A percentile compares a stretch with the other conserved stretches of the same genome.
phyloP scores from a whole-genome alignment of 2,888 invertebrate genomes.

The Hyalella azteca region DNA sequence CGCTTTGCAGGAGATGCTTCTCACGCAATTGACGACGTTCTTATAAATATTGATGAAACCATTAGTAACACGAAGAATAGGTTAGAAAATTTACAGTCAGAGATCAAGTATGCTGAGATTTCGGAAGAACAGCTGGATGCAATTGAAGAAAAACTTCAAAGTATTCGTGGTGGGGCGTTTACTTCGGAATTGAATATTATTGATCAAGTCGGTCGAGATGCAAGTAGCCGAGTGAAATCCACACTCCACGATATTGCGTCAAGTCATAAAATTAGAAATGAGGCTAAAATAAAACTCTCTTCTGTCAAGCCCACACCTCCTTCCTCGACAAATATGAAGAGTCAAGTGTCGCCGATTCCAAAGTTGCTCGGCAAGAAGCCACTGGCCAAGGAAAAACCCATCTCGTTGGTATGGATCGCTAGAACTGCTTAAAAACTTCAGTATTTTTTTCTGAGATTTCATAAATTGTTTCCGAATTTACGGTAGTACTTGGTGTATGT shows the following conservation, averaged over 20 bases:
- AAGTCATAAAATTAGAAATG: too few relatives aligned
- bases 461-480: too few relatives aligned
- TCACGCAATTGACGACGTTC: background rate
- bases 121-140: constrained; percentile 52
- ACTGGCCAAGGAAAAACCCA: constrained; percentile 54
- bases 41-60: background rate
- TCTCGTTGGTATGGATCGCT: constrained; percentile 46
- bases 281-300: background rate
- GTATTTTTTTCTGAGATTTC: too few relatives aligned
- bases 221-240: background rate
- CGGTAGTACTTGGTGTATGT: too few relatives aligned
- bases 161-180: constrained; percentile 46
- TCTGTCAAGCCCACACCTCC: constrained; percentile 2
- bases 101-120: constrained; percentile 41
- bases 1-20: constrained; percentile 5
- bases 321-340: too few relatives aligned
- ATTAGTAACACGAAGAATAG: background rate
- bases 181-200: constrained; percentile 46
- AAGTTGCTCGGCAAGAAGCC: constrained; percentile 55
- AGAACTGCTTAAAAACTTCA: background rate
- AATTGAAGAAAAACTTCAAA: constrained; percentile 46
- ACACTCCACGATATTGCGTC: constrained; percentile 14
- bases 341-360: constrained; percentile 46
- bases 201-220: constrained; percentile 23
- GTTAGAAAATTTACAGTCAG: background rate